A percentile compares a stretch with the other conserved stretches of the same genome.
Evolutionary conservation across 2,888 invertebrate genomes (phyloP).

Genomic region (Tridacna gigas): DNA sequence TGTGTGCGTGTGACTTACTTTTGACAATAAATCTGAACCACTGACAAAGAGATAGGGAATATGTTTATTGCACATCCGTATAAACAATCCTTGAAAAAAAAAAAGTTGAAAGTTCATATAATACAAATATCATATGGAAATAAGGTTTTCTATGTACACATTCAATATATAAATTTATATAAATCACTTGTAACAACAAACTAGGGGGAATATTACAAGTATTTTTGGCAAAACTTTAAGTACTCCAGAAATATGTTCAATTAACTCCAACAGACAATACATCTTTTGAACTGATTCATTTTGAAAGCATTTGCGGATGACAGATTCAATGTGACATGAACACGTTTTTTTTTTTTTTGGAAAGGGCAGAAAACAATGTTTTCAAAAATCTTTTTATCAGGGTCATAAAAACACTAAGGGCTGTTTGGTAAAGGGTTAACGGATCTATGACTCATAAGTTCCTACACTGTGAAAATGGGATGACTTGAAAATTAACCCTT

Average conservation of each 20-base stretch:
- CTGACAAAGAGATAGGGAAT: slow-evolving; percentile 38
- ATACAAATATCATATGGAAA: slow-evolving; percentile 55
- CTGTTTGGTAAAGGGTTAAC: no score
- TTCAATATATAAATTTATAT: slow-evolving; percentile 44
- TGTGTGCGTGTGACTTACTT: no score
- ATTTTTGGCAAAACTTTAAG: slow-evolving; percentile 16
- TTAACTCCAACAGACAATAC: background rate
- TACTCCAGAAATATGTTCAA: background rate
- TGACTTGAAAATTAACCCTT: no score
- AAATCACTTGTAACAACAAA: slow-evolving; percentile 25
- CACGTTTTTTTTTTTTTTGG: no score
- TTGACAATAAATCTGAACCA: background rate
- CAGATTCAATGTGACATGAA: no score
- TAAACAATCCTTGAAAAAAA: slow-evolving; percentile 69
- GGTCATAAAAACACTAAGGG: no score
- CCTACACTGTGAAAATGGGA: no score
- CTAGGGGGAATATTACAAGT: background rate
- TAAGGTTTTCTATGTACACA: slow-evolving; percentile 33
- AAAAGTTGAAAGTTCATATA: slow-evolving; percentile 60
- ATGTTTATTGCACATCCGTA: slow-evolving; percentile 69
- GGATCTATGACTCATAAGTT: no score
- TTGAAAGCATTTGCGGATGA: no score
- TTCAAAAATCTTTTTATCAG: no score
- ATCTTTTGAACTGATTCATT: no score
- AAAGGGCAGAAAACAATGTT: no score